Evolutionary conservation across 2,888 invertebrate species (phyloP).

Genomic region (Embidobia sp.): DNA sequence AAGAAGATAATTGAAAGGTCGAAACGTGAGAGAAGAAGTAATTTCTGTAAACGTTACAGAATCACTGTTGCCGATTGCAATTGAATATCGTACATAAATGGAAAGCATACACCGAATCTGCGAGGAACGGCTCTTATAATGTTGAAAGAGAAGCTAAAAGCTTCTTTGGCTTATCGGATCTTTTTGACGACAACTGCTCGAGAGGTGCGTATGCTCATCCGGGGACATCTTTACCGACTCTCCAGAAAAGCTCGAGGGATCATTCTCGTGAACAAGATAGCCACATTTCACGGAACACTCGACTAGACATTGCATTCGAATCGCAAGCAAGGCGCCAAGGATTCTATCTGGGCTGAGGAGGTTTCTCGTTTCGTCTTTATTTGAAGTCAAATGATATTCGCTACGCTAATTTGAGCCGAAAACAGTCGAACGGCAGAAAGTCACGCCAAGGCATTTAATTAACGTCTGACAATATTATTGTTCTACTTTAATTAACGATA

Average conservation of each 20-base stretch:
- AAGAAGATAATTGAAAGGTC: no score
- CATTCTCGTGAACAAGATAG: slow-evolving; percentile 53
- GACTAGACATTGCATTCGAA: slow-evolving; percentile 46
- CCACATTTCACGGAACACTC: slow-evolving; percentile 46
- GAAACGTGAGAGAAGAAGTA: no score
- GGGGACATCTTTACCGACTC: slow-evolving; percentile 49
- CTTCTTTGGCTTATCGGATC: slow-evolving; percentile 48
- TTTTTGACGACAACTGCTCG: slow-evolving; percentile 40
- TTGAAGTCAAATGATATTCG: slow-evolving; percentile 28
- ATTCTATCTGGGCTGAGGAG: slow-evolving; percentile 44
- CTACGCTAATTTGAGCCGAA: slow-evolving; percentile 11
- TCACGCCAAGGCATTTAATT: slow-evolving; percentile 10
- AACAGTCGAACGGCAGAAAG: neutral
- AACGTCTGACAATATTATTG: neutral
- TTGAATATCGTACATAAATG: slow-evolving; percentile 21
- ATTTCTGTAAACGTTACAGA: neutral
- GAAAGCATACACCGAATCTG: slow-evolving; percentile 15
- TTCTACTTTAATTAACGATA: slow-evolving; percentile 19
- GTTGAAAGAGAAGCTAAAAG: slow-evolving; percentile 25
- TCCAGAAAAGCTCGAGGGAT: slow-evolving; percentile 57
- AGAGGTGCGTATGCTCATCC: slow-evolving; percentile 55
- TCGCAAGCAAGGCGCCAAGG: slow-evolving; percentile 20
- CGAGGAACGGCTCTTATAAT: slow-evolving; percentile 11
- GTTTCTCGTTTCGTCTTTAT: slow-evolving; percentile 29
- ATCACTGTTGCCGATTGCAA: neutral